These are phyloP conservation scores for Phyllostomus discolor DNA, from an alignment of 2,113 vertebrate species.

Conservation along the genomic window DNA sequence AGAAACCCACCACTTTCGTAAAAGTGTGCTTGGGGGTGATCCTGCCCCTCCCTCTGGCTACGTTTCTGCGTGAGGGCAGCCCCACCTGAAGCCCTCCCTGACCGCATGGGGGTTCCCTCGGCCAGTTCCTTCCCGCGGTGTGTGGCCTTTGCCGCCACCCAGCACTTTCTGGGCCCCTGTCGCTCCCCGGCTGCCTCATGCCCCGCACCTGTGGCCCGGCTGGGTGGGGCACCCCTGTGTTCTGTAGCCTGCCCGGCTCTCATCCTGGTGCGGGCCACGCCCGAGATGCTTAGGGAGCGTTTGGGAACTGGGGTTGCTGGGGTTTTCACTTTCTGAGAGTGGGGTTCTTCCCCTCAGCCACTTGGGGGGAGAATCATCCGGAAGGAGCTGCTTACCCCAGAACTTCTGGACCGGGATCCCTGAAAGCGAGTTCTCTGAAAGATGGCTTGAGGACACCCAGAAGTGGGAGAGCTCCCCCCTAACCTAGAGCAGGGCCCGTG, in stretches of 20 bases:
- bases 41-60: not conserved
- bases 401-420: not conserved
- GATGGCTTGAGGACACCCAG: not conserved
- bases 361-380: not conserved
- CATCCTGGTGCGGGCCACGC: not conserved
- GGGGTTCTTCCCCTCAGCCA: not conserved
- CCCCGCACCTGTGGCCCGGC: not conserved
- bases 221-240: not conserved
- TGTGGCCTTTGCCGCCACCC: not conserved
- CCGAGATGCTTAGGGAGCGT: not conserved
- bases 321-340: not conserved
- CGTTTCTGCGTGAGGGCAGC: not conserved
- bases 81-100: not conserved
- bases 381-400: not conserved
- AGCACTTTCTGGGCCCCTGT: not conserved
- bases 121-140: not conserved
- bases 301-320: not conserved
- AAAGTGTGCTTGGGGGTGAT: not conserved
- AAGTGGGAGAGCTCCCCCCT: not conserved
- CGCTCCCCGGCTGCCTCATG: fast-evolving
- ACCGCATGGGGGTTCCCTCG: not conserved
- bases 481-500: not conserved
- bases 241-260: not conserved
- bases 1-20: not conserved
- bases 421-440: not conserved